Evolutionary conservation across 2,113 vertebrate genomes (phyloP), one percentile per base, ranked within the genome.

Genomic region (Thermophis baileyi): DNA sequence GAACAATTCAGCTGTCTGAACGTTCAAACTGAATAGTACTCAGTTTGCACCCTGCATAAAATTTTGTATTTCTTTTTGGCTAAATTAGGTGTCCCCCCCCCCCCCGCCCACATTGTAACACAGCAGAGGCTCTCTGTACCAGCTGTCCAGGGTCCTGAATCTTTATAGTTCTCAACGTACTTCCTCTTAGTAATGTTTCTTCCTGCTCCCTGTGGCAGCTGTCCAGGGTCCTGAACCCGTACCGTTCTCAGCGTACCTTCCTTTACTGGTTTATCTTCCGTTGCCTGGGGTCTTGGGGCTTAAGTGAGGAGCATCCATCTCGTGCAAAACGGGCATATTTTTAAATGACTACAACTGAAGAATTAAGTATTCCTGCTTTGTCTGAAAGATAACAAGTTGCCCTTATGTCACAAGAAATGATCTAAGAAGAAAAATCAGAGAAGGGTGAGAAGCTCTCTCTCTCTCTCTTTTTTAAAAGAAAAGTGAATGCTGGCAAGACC

Each of bases 51-150:
- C 11, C 60, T 14, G 4, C 60, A 69, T 69, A n/a, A n/a, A 69
- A n/a, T n/a, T 2, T 63, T n/a, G 4, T 69, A 30, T 14, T n/a
- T 9, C 25, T 60, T 60, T 27, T 60, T 60, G 57, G 24, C 24
- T 57, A 24, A 55, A 55, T 55, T 55, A 24, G 20, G 5, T 24
- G n/a, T n/a, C n/a, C n/a, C n/a, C n/a, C n/a, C n/a, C n/a, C 24
- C 0, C 0, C 0, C 6, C 20, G 6, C 20, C 50, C 14, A 0
- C 0, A 57, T 3, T 57, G 57, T 60, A 27, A 60, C 22, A 57
- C 57, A 27, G 25, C 57, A 60, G 24, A 60, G 3, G 8, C 25
- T 60, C 2, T 27, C 55, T 60, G 25, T 60, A 54, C 8, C 8
- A 27, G 24, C 1, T 60, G 55, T 11, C 22, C 54, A 55, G 54